Evolutionary conservation across 2,113 vertebrate species (phyloP).

Genomic region (Microcebus murinus): DNA sequence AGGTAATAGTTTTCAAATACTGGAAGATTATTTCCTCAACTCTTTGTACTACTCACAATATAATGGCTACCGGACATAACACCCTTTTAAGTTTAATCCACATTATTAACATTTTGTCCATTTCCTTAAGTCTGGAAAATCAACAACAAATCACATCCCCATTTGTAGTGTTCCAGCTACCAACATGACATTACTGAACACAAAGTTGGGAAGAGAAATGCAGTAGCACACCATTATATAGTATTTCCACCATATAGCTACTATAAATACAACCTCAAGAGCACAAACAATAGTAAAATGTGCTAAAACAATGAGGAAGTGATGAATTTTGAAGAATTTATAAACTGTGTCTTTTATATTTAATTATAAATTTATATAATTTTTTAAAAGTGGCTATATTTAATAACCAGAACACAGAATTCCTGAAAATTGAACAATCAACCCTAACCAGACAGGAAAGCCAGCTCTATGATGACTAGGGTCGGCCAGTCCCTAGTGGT

Average conservation of each 20-base stretch:
- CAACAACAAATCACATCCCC: no score
- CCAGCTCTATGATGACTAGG: background rate
- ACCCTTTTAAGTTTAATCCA: no score
- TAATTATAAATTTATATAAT: background rate
- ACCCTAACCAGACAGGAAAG: background rate
- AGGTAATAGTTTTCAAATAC: no score
- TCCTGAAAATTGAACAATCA: background rate
- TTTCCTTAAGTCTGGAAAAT: no score
- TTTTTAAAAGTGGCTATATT: background rate
- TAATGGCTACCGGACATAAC: no score
- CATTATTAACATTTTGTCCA: no score
- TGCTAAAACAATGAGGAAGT: background rate
- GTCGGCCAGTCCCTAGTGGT: background rate
- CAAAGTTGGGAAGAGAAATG: background rate
- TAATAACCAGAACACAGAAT: background rate
- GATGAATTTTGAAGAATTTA: background rate
- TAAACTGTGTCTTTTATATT: background rate
- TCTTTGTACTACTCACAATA: no score
- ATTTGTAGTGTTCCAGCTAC: no score
- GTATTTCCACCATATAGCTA: background rate
- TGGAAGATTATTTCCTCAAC: no score
- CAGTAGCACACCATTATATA: background rate
- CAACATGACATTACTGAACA: background rate
- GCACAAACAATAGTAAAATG: background rate
- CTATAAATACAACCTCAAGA: no score